Base-by-base conservation (phyloP, 2,888 invertebrate genomes). In the Ctena decussata region DNA sequence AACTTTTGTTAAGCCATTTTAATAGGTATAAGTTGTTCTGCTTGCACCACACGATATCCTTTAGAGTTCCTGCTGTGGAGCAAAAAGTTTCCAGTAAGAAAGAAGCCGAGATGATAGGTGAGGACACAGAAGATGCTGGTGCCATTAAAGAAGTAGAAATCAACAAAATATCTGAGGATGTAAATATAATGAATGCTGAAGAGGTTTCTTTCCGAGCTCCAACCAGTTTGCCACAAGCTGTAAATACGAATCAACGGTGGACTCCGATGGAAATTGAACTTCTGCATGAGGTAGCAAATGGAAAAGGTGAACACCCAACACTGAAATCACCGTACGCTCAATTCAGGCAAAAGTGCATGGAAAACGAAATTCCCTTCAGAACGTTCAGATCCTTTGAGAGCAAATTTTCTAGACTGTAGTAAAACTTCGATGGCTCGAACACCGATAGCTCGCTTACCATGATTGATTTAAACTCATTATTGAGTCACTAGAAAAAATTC, bases 41-140 rank as follows among this genome's bases (percentile, higher is more conserved):
- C 12, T 46, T 84, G 32, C 84, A 84, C 46, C 77, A 81, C 39
- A 69, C 35, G 39, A 80, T 84, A 37, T 41, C 41, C 41, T 41
- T 41, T 41, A 41, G 41, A 41, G 41, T 41, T 41, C 41, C 41
- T 41, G 41, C 41, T 41, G 41, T 41, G 41, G 41, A 41, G 41
- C 41, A 41, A 41, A 41, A 41, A 15, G 41, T 41, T 27, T 27
- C 57, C 24, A 27, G 24, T 24, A 57, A 6, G 30, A 57, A 57
- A 30, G 57, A 30, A 57, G 18, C 71, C 24, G 71, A 71, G 24
- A 39, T 41, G 35, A 37, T 41, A 71, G 24, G 24, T 71, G 71
- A 71, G 71, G 41, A 71, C 24, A 37, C 18, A 15, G 71, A 37
- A 24, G 39, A 35, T 71, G 32, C 41, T 41, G 41, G 41, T 41